Evolutionary conservation across 2,888 invertebrate genomes (phyloP), one percentile per base, ranked within the genome.

Genomic region (Orthosia gothica): DNA sequence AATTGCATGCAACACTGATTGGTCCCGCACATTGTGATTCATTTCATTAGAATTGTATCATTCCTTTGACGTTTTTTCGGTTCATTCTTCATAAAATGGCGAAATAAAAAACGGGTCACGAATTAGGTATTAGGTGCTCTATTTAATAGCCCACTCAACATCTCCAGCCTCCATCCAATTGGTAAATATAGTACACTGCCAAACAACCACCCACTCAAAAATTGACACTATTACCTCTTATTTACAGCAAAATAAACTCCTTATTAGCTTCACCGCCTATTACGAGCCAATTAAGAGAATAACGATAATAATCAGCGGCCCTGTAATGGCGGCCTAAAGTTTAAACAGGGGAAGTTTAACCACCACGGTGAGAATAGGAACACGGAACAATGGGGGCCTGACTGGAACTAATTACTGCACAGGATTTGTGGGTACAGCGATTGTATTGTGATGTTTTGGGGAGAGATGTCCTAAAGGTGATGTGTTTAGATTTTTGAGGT

Each of bases 341-440:
- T 81, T 61, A 70, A 70, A 68, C 67, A 73, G 32, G 66, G 70
- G 58, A 81, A 81, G 82, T 82, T 81, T 52, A 57, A 32, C 66
- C n/a, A n/a, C n/a, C 76, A 52, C 70, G 68, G 61, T 62, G 47
- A 54, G 73, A 81, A 61, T 70, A 45, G 66, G 55, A 66, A 57
- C 83, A 67, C 23, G 58, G 47, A 16, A 80, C 81, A 82, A 82
- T 76, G 58, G 59, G n/a, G 12, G 70, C 67, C 72, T 68, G 69
- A 65, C 77, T 82, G 82, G 72, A 82, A 84, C 85, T 84, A 82
- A 82, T 82, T 76, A 67, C 57, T 64, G 62, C 18, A 45, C 54
- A 13, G 59, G 45, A 40, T 47, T 20, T 45, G 57, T 57, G n/a
- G 52, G 70, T 59, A 52, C 12, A 40, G 5, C 49, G 49, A 63